Conservation (phyloP, 2,797 vertebrate genomes). For the Gouania willdenowi region DNA sequence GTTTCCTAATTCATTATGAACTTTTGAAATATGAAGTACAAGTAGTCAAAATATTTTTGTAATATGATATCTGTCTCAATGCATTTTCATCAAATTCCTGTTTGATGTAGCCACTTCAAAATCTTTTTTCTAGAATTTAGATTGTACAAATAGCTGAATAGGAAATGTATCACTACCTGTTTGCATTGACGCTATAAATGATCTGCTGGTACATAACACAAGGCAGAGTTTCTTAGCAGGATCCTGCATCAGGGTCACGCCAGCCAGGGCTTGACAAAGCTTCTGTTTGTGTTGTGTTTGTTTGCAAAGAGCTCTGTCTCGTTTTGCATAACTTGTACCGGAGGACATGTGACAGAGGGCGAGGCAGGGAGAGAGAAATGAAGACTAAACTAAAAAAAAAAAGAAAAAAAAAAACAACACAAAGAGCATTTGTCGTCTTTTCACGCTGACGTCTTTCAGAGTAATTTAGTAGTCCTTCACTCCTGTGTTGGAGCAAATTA, state of each 20-base stretch:
- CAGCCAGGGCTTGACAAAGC: conserved; percentile 66
- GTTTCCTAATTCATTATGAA: too few relatives aligned
- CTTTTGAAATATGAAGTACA: too few relatives aligned
- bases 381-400: conserved; percentile 51
- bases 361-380: conserved; percentile 53
- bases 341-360: conserved; percentile 72
- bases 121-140: too few relatives aligned
- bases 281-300: conserved; percentile 73
- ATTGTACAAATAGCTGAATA: too few relatives aligned
- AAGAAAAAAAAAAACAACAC: conserved; percentile 50
- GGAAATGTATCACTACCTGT: too few relatives aligned
- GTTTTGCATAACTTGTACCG: conserved; percentile 79
- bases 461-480: too few relatives aligned
- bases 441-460: conserved; percentile 30
- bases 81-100: too few relatives aligned
- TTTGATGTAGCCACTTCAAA: too few relatives aligned
- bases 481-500: too few relatives aligned
- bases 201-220: conserved; percentile 28
- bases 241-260: conserved; percentile 41
- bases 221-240: conserved; percentile 37
- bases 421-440: conserved; percentile 63
- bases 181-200: too few relatives aligned
- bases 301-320: conserved; percentile 73
- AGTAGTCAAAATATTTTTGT: too few relatives aligned
- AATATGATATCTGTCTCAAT: too few relatives aligned